phyloP scores from a whole-genome alignment of 1,140 invertebrate genomes.

The Trypoxylus dichotomus region DNA sequence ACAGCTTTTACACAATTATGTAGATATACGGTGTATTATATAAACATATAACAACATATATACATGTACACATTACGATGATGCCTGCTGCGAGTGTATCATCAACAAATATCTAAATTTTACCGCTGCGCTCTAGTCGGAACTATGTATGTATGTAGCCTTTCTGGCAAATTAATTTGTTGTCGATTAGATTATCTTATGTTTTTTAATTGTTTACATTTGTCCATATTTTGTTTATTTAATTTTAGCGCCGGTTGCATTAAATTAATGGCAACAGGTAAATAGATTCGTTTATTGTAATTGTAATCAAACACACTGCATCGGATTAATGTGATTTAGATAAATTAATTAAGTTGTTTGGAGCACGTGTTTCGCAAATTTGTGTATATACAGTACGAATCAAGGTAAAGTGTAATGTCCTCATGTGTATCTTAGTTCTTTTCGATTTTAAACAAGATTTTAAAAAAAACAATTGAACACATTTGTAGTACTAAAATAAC shows the following conservation, averaged over 20 bases:
- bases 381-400: no score
- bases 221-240: not conserved
- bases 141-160: not conserved
- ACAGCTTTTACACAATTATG: slow-evolving; percentile 22
- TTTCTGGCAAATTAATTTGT: not conserved
- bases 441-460: no score
- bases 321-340: no score
- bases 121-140: not conserved
- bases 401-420: no score
- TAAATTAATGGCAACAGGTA: no score
- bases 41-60: slow-evolving; percentile 12
- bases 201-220: not conserved
- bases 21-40: slow-evolving; percentile 15
- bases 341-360: no score
- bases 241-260: not conserved
- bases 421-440: no score
- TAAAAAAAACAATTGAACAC: no score
- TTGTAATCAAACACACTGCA: no score
- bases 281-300: no score
- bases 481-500: no score
- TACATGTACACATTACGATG: not conserved
- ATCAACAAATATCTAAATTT: slow-evolving; percentile 8
- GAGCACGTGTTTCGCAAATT: no score
- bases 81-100: not conserved
- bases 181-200: not conserved